Evolutionary conservation across 2,797 vertebrate species (phyloP), one percentile per base, ranked within the genome.

Genomic region (Sebastes diploproa): DNA sequence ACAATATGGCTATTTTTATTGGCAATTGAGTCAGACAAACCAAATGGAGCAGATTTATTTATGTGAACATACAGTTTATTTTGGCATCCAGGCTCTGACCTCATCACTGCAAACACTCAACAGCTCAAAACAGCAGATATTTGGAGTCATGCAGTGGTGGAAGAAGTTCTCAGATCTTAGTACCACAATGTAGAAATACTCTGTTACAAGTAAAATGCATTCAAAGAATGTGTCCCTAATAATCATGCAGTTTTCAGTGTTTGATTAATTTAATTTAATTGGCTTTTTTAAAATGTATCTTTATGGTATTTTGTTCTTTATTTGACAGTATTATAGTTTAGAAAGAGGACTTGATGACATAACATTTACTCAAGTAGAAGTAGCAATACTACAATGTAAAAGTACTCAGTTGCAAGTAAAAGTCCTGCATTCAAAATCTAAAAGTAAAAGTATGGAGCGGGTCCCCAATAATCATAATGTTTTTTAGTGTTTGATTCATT

Each of bases 11-110:
- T 84, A 67, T 23, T 6, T 60, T 81, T 55, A 62, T 78, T 75
- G 59, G 27, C 3, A 7, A 16, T 29, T 13, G 32, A 68, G 69
- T 72, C 59, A 50, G 71, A 22, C 30, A 3, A 23, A 12, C 75
- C 50, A 60, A 8, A 11, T 61, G 52, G 18, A 75, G 58, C 22
- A 22, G 64, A 65, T 88, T 86, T 88, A 79, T 81, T 81, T 80
- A 38, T 61, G 34, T 58, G 50, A 75, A 73, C 63, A 27, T 62
- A 52, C 38, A 72, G 88, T 87, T 85, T 73, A 76, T 83, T 82
- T 88, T 82, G 69, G 72, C 71, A 5, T 71, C 10, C 11, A 14
- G 10, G 29, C 58, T 65, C 59, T 58, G 50, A 81, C 54, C 46
- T 69, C 32, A 38, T 82, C 25, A 14, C 30, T 69, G 74, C 65